Base-by-base conservation (phyloP, 92 coral and sea anemone genomes). In the Phenganax marumi region DNA sequence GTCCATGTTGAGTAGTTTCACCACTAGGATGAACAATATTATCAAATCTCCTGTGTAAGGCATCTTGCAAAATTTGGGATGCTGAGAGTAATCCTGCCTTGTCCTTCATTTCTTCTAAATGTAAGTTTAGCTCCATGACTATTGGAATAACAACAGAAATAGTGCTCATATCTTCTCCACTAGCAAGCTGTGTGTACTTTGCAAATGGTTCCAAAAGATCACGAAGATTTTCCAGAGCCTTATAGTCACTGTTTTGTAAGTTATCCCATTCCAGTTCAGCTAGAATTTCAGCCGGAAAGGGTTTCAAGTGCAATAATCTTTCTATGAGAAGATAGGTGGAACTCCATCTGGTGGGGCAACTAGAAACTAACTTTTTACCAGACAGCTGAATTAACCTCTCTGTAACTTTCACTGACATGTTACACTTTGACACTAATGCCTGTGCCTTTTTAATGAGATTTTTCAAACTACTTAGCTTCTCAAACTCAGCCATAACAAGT, bases 131-230 rank as follows among this genome's bases (percentile, higher is more conserved):
- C 43, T 33, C 43, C 43, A 33, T 33, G 43, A 33, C 26, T 63
- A 63, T 63, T 18, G 70, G 70, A 63, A 63, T 63, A 4, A 63
- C 70, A 23, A 63, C 16, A 63, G 70, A 63, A 63, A 63, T 63
- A 63, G 70, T 63, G 70, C 70, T 63, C 70, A 63, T 63, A 63
- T 63, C 70, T 63, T 63, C 70, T 5, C 25, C 70, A 63, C 70
- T 63, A 3, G 22, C 70, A 63, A 63, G 70, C 23, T 63, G 70
- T 63, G 70, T 63, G 43, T 33, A 63, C 70, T 63, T 63, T 23
- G 70, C 22, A 18, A 63, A 63, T 12, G 70, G 70, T 39, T 63
- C 70, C 70, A 63, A 63, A 39, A 63, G 22, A 63, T 63, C 70
- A 18, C 3, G 70, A 0, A 63, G 12, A 2, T 63, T 63, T 63